Evolutionary conservation across 2,113 vertebrate genomes (phyloP), one percentile per base, ranked within the genome.

Genomic region (Pavo muticus): DNA sequence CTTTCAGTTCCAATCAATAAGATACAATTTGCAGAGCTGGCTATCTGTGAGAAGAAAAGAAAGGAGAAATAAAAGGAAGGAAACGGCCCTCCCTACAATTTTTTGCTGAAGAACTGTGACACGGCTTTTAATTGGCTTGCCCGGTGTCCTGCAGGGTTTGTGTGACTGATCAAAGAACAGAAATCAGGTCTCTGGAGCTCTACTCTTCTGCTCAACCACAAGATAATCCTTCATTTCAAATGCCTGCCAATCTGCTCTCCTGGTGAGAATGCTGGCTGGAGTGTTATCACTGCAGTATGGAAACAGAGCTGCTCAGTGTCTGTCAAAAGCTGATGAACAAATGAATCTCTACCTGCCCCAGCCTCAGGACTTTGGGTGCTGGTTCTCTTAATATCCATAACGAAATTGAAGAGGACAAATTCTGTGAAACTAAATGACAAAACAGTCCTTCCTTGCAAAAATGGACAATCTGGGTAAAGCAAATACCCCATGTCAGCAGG

Each of bases 171-270:
- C 48, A 84, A 92, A 94, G 84, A 60, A 92, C 11, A 67, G 74
- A 92, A 92, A 79, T 92, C 59, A 89, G 40, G n/a, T 89, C 94
- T 83, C 68, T 35, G 24, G 70, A 85, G 78, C 54, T 45, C 40
- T 76, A 32, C 44, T 79, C 45, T 77, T 85, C n/a, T 47, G 37
- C 71, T 92, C 13, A 1, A 42, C 84, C 68, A 47, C 30, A 54
- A 79, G 68, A 70, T 79, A 65, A 76, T 87, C 54, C 89, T 73
- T 75, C 32, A 83, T 93, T 91, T 93, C 80, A 82, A 91, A 92
- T 79, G 37, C 30, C 52, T 96, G 71, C 40, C 77, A 70, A 40
- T 76, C 67, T 85, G 14, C 16, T 59, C 40, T 83, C 74, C 25
- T 70, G 37, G 27, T 82, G 74, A 20, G 48, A 84, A 73, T 27